phyloP scores from a whole-genome alignment of 2,113 vertebrate genomes.

The Equus quagga region DNA sequence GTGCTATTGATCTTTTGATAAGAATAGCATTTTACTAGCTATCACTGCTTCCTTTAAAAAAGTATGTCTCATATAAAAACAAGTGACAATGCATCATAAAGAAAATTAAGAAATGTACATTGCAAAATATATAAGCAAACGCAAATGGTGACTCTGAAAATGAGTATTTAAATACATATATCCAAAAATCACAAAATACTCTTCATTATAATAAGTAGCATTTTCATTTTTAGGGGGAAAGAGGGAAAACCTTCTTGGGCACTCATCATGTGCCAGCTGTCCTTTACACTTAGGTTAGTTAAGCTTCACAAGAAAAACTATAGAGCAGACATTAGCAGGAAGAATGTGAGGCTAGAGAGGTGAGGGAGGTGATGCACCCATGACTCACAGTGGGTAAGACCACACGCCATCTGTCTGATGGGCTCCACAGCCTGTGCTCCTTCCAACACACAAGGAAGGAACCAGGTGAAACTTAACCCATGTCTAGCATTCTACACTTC shows the following conservation, averaged over 20 bases:
- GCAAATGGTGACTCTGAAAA: slow-evolving; percentile 32
- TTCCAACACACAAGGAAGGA: background rate
- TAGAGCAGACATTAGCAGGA: background rate
- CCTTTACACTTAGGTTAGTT: background rate
- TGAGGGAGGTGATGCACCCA: rapidly evolving
- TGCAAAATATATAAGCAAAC: slow-evolving; percentile 29
- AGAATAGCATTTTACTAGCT: background rate
- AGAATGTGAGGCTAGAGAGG: background rate
- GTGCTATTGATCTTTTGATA: slow-evolving; percentile 17
- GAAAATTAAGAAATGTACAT: background rate
- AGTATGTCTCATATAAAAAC: background rate
- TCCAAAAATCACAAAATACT: background rate
- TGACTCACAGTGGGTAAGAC: background rate
- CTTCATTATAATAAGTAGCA: background rate
- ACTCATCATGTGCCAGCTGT: background rate
- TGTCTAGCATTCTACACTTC: background rate
- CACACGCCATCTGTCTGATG: background rate
- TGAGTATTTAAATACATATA: background rate
- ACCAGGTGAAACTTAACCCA: background rate
- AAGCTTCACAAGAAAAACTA: background rate
- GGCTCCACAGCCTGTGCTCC: background rate
- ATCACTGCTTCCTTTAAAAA: background rate
- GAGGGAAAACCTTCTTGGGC: background rate
- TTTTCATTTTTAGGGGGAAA: background rate
- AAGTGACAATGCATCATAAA: background rate